phyloP scores from a whole-genome alignment of 2,797 vertebrate genomes.

The Cirrhinus molitorella region DNA sequence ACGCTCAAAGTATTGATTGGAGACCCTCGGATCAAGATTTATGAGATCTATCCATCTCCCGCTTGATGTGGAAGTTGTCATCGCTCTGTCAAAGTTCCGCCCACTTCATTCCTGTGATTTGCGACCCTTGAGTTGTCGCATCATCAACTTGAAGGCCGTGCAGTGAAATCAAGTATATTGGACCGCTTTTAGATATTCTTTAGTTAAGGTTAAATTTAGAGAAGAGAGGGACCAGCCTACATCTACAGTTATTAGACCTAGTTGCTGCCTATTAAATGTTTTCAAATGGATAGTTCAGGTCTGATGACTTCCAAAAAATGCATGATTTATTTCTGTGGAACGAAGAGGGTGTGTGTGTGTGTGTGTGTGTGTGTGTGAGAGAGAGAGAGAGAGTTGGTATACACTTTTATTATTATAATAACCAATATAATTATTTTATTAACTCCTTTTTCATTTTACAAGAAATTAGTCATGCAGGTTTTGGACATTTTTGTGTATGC shows the following conservation, averaged over 20 bases:
- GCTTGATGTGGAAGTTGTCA: conserved; percentile 64
- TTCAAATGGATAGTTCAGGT: not conserved
- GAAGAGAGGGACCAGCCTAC: not conserved
- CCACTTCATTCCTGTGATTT: conserved; percentile 75
- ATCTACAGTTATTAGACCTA: not conserved
- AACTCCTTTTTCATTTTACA: not conserved
- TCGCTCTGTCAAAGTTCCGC: conserved; percentile 76
- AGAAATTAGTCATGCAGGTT: not conserved
- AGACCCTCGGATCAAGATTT: conserved; percentile 71
- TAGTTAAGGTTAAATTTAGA: not conserved
- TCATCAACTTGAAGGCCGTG: conserved; percentile 49
- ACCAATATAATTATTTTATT: not conserved
- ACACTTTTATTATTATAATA: not conserved
- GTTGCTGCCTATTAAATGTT: not conserved
- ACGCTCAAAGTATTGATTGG: conserved; percentile 76
- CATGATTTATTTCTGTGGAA: not conserved
- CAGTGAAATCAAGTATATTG: not conserved
- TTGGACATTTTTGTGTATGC: not conserved
- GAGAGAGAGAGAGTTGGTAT: not conserved
- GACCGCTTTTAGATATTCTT: not conserved
- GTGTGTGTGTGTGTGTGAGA: not conserved
- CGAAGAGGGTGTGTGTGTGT: not conserved
- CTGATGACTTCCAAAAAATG: not conserved
- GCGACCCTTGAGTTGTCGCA: conserved; percentile 70
- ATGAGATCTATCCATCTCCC: conserved; percentile 75